These are phyloP conservation scores for Acrocephalus arundinaceus DNA, from an alignment of 2,113 vertebrate genomes.

Conservation along the genomic window DNA sequence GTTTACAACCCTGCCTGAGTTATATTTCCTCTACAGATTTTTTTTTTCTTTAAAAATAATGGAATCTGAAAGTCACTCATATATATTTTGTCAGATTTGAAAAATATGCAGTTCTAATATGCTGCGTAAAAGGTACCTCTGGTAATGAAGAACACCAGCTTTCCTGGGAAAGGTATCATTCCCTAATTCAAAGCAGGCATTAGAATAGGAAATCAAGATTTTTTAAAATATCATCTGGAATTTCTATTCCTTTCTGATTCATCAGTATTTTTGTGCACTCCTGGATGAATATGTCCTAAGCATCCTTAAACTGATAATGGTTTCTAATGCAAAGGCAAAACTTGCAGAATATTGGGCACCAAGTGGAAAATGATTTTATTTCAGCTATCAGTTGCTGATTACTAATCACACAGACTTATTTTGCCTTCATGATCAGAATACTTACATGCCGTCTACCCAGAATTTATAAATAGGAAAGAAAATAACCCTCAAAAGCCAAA, in stretches of 20 bases:
- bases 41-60: neutral
- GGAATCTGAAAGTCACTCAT: neutral
- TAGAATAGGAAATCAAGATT: neutral
- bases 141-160: neutral
- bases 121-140: neutral
- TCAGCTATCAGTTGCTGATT: neutral
- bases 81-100: neutral
- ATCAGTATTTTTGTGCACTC: neutral
- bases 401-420: conserved; percentile 23
- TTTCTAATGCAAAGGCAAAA: conserved; percentile 19
- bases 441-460: neutral
- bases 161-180: neutral
- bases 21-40: neutral
- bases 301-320: neutral
- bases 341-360: conserved; percentile 24
- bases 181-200: neutral
- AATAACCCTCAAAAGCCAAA: conserved; percentile 46
- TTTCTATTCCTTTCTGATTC: neutral
- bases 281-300: neutral
- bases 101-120: neutral
- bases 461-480: conserved; percentile 59
- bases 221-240: neutral
- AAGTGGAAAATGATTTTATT: conserved; percentile 42
- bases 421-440: conserved; percentile 30
- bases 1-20: neutral